A percentile compares a stretch with the other conserved stretches of the same genome.
These are phyloP conservation scores for Torymus texanus DNA, from an alignment of 2,888 invertebrate species.

Conservation along the genomic window DNA sequence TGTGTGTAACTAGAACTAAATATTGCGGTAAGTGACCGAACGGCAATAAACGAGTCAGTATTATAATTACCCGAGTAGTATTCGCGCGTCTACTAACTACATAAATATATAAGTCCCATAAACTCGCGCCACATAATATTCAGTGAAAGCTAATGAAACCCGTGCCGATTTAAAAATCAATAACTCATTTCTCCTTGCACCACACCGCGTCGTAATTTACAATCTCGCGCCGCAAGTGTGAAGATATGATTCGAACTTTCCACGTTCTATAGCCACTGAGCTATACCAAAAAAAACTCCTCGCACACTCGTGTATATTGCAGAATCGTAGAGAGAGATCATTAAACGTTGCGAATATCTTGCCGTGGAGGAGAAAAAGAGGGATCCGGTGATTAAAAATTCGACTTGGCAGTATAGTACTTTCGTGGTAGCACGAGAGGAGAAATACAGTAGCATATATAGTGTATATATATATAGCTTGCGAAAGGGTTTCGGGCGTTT, in stretches of 20 bases:
- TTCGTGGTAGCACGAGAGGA: too few species aligned
- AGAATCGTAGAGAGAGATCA: not conserved
- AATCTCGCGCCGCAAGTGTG: slow-evolving; percentile 1
- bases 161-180: slow-evolving; percentile 26
- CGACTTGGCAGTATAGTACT: not conserved
- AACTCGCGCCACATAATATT: slow-evolving; percentile 11
- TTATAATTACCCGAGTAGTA: slow-evolving; percentile 7
- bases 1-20: too few species aligned
- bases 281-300: not conserved
- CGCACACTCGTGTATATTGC: too few species aligned
- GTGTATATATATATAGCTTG: not conserved
- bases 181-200: slow-evolving; percentile 20
- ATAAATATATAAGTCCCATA: slow-evolving; percentile 14
- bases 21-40: too few species aligned
- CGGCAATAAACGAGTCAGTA: not conserved
- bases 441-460: too few species aligned
- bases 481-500: slow-evolving; percentile 24
- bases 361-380: not conserved
- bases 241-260: not conserved
- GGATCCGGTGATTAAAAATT: slow-evolving; percentile 16
- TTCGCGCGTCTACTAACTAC: not conserved
- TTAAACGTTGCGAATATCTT: not conserved
- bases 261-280: not conserved
- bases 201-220: not conserved
- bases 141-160: slow-evolving; percentile 39